Evolutionary conservation across 2,797 vertebrate species (phyloP), one percentile per base, ranked within the genome.

Genomic region (Varecia variegata): DNA sequence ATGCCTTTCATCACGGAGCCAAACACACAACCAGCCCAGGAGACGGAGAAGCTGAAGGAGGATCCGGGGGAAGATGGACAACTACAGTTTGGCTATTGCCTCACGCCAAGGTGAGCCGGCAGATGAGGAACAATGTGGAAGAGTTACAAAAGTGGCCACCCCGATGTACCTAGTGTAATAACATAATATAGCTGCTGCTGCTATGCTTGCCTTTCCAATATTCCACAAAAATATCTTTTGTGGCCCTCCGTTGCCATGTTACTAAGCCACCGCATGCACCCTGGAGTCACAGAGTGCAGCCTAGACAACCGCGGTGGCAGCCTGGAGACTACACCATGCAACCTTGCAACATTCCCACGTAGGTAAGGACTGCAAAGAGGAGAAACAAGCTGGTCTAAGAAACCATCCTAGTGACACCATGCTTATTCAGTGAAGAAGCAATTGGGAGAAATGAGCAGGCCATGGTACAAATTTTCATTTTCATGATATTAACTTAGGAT

Each of bases 221-320:
- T 11, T 7, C 56, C 27, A 68, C 7, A 47, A n/a, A 82, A 81
- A 14, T 11, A 25, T 12, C 20, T 65, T 70, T 9, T 25, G 27
- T 54, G 20, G 7, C 7, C 52, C 20, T 27, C 12, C 52, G 2
- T 3, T 45, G 56, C 47, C 47, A 15, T 4, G 8, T 65, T 21
- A 32, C 2, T n/a, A 70, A 71, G 32, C 25, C 11, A 14, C 43
- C 35, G 35, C 7, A 47, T 0, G 1, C 20, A 50, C 20, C 38
- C 12, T 56, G n/a, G 25, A 56, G 20, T 35, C 77, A 6, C 25
- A 47, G 23, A 8, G 7, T 4, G 18, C 13, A 50, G 3, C 18
- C 45, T 18, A 0, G 5, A 25, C 32, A 20, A 6, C 9, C 2
- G 0, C 43, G 3, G 9, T 14, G 67, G 5, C 21, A 25, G 20